Evolutionary conservation across 2,797 vertebrate species (phyloP).

Genomic region (Notoglanidium macrostoma): DNA sequence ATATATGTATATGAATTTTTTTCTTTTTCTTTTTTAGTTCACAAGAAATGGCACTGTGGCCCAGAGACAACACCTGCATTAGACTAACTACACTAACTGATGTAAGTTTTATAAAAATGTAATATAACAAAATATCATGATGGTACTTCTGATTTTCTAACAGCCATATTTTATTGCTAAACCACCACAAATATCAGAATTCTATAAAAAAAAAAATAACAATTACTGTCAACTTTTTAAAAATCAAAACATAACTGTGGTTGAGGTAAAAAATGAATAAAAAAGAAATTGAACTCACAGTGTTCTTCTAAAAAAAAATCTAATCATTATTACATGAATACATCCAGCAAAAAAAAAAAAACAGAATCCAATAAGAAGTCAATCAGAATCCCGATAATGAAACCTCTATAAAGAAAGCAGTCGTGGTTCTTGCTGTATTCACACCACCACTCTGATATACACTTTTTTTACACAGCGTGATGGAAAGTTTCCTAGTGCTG

Average conservation of each 20-base stretch:
- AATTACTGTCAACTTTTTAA: too few relatives aligned
- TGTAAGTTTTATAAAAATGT: neutral
- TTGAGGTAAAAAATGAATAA: neutral
- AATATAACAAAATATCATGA: neutral
- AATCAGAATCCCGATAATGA: conserved; percentile 20
- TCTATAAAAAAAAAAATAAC: too few relatives aligned
- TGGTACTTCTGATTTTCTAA: neutral
- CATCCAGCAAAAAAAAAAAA: neutral
- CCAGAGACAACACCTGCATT: neutral
- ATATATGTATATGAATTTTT: too few relatives aligned
- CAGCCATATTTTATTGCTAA: neutral
- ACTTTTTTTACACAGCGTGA: conserved; percentile 56
- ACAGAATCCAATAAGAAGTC: neutral
- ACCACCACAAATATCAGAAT: neutral
- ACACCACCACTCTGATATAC: conserved; percentile 8
- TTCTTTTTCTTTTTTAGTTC: too few relatives aligned
- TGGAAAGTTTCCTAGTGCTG: conserved; percentile 66
- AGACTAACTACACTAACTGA: neutral
- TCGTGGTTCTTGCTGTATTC: conserved; percentile 22
- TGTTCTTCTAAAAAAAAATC: neutral
- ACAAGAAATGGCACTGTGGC: too few relatives aligned
- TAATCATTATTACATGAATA: neutral
- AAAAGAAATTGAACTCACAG: neutral
- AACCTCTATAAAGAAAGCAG: neutral
- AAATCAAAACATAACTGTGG: neutral